These are phyloP conservation scores for Hydrolagus affinis DNA, from an alignment of 2,113 vertebrate species.

Conservation along the genomic window DNA sequence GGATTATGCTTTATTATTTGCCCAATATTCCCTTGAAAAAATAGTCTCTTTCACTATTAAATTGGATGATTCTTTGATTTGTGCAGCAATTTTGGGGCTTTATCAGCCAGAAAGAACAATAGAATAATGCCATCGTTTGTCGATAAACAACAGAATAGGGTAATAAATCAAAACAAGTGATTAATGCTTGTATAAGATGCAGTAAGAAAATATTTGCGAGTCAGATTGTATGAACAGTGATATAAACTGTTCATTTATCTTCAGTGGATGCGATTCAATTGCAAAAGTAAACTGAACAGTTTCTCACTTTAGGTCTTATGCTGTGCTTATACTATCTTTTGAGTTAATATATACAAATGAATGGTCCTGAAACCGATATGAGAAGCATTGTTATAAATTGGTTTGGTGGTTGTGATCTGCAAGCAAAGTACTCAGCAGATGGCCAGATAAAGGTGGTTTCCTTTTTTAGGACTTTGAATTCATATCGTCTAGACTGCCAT, in stretches of 20 bases:
- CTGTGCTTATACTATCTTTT: too few relatives aligned
- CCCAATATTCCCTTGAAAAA: neutral
- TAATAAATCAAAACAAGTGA: slow-evolving; percentile 16
- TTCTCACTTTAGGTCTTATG: too few relatives aligned
- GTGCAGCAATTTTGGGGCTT: neutral
- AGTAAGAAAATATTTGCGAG: neutral
- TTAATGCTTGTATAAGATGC: neutral
- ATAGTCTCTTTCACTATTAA: neutral
- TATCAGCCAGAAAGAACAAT: slow-evolving; percentile 14
- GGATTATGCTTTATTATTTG: neutral
- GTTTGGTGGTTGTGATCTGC: too few relatives aligned
- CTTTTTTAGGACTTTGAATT: too few relatives aligned
- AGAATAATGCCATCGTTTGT: neutral
- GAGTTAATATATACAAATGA: too few relatives aligned
- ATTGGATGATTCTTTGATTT: slow-evolving; percentile 9
- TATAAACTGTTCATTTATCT: slow-evolving; percentile 16
- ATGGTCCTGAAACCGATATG: too few relatives aligned
- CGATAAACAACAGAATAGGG: neutral
- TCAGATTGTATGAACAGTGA: neutral
- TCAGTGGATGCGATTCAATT: neutral
- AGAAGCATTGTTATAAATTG: too few relatives aligned
- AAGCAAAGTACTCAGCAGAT: too few relatives aligned
- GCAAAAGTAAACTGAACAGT: neutral
- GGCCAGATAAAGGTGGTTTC: too few relatives aligned
- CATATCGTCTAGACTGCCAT: too few relatives aligned